Base-by-base conservation (phyloP, 2,797 vertebrate genomes). In the Cyprinella venusta region DNA sequence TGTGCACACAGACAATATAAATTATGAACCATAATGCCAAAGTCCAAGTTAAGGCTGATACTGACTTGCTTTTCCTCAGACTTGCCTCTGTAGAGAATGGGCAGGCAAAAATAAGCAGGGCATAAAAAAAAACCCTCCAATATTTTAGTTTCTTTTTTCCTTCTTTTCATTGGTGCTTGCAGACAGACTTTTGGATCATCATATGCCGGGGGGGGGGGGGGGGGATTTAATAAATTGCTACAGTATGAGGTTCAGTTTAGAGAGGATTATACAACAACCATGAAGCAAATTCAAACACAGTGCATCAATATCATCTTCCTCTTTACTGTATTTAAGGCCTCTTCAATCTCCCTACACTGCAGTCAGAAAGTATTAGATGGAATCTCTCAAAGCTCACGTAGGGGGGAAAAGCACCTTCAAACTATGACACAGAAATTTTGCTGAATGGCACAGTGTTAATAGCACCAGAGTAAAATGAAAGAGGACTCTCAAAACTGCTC, bases 11-110 rank as follows among this genome's bases (percentile, higher is more conserved):
- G 94, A 96, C 96, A 94, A 96, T 95, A 91, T 94, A 95, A 94
- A 95, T 93, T 85, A 93, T 96, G 94, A 96, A 92, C 89, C 92
- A 94, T 98, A 98, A 98, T 98, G 97, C 97, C 97, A 96, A 96
- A 97, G 95, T 97, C 96, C 96, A 96, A 96, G 95, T 95, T 92
- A 95, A 95, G 71, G 84, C 85, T 75, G 74, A 76, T 67, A 70
- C 26, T 50, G 16, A 63, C 61, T 48, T 54, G 1, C 12, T 69
- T 67, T 21, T 69, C 16, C n/a, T 56, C 36, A 42, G 50, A 74
- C 85, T 88, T 87, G 67, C 75, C 83, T 82, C 83, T 87, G 83
- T 79, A 72, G 87, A 84, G 84, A 91, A 88, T 86, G 81, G 83
- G 83, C 80, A 30, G 45, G 69, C 74, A 83, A 33, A 33, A 33